Conservation (phyloP, 2,888 invertebrate genomes). For the Camponotus fellah region DNA sequence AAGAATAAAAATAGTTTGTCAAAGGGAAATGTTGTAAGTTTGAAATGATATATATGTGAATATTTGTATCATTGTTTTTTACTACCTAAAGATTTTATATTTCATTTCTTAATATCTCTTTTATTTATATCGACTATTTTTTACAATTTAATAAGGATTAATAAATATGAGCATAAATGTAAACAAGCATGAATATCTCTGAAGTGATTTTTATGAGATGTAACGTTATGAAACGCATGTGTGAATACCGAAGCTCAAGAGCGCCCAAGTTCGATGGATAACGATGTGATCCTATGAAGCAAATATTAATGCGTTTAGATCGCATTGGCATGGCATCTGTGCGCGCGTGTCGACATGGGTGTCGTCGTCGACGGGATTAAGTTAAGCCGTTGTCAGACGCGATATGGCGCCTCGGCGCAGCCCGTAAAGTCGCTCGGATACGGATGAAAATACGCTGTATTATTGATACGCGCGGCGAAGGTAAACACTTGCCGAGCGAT, state of each 20-base stretch:
- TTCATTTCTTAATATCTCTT: neutral
- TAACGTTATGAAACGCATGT: neutral
- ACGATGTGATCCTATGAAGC: slow-evolving; percentile 40
- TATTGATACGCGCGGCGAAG: slow-evolving; percentile 49
- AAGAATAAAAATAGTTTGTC: neutral
- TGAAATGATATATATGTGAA: neutral
- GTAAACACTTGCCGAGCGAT: slow-evolving; percentile 55
- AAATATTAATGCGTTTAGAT: slow-evolving; percentile 57
- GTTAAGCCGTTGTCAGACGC: slow-evolving; percentile 56
- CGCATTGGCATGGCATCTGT: slow-evolving; percentile 44
- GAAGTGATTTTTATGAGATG: slow-evolving; percentile 9
- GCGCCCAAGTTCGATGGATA: slow-evolving; percentile 40
- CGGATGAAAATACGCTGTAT: slow-evolving; percentile 53
- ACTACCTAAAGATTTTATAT: neutral
- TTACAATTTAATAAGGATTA: neutral
- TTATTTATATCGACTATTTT: neutral
- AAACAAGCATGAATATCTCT: neutral
- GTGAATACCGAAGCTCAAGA: slow-evolving; percentile 29
- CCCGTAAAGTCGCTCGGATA: slow-evolving; percentile 52
- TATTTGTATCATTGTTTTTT: neutral
- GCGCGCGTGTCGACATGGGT: slow-evolving; percentile 44
- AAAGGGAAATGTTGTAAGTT: neutral
- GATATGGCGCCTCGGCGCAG: slow-evolving; percentile 31
- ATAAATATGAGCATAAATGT: neutral
- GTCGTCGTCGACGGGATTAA: slow-evolving; percentile 51